Percentiles rank a stretch among this genome's conserved stretches.
phyloP scores from a whole-genome alignment of 2,888 invertebrate genomes.

The Hyalella azteca region DNA sequence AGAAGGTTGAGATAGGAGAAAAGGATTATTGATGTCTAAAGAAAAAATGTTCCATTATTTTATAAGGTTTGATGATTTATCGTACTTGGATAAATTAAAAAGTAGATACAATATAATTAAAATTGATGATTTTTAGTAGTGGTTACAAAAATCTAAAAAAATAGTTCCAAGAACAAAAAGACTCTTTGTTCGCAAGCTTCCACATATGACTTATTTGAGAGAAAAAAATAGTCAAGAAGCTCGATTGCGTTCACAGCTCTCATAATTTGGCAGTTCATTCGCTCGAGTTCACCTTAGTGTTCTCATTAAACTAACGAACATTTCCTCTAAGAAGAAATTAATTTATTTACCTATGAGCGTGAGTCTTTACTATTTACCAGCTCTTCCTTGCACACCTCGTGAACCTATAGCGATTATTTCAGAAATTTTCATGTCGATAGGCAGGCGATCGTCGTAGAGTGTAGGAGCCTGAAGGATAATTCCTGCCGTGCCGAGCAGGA shows the following conservation, averaged over 20 bases:
- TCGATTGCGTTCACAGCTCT: slow-evolving; percentile 2
- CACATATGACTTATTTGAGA: too few relatives aligned
- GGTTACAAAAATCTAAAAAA: too few relatives aligned
- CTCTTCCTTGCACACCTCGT: slow-evolving; percentile 33
- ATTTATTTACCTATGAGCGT: not conserved
- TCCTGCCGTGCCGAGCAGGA: slow-evolving; percentile 65
- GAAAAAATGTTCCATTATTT: too few relatives aligned
- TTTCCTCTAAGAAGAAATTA: slow-evolving; percentile 21
- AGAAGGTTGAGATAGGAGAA: too few relatives aligned
- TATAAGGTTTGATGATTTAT: too few relatives aligned
- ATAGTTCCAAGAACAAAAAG: too few relatives aligned
- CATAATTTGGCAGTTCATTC: not conserved
- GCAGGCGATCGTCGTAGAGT: slow-evolving; percentile 63
- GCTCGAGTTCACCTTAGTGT: not conserved
- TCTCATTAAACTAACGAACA: not conserved
- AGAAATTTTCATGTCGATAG: slow-evolving; percentile 61
- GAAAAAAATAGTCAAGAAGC: slow-evolving; percentile 11
- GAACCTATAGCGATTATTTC: slow-evolving; percentile 59
- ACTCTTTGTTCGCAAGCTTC: too few relatives aligned
- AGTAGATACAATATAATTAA: too few relatives aligned
- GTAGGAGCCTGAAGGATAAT: slow-evolving; percentile 65
- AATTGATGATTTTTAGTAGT: too few relatives aligned
- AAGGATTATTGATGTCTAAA: too few relatives aligned
- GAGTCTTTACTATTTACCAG: slow-evolving; percentile 23
- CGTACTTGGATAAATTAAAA: too few relatives aligned